Evolutionary conservation across 2,113 vertebrate genomes (phyloP), one percentile per base, ranked within the genome.

Genomic region (Phrynosoma blainvillii): DNA sequence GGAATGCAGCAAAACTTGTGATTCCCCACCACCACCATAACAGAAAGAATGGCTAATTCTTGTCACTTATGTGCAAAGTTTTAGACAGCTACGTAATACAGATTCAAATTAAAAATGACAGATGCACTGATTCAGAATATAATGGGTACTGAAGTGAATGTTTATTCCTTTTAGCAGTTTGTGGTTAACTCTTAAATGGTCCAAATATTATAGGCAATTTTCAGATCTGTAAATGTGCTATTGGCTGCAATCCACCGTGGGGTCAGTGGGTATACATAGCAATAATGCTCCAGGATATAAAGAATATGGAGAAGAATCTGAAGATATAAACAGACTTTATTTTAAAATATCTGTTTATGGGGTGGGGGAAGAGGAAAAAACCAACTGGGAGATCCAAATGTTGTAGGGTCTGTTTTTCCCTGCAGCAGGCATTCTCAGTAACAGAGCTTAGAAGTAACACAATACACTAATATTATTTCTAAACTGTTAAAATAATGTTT

Each of bases 91-190:
- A 97, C 96, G 94, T 96, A 96, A 97, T 95, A 97, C 89, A 94
- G 95, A 96, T 95, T 95, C 94, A 96, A 96, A 97, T 96, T 94
- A 92, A 96, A 96, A 97, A 96, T 92, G 96, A 96, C 95, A 96
- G 93, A 94, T 94, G 92, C 93, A 90, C 89, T 95, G 93, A 93
- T 86, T 95, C 94, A 91, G 94, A 96, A 95, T 95, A 95, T 94
- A 96, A 96, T 94, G 94, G 92, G 89, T 95, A 96, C 94, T 96
- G 95, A 96, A 95, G 94, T 94, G 95, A 96, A 93, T 88, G 92
- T 95, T 96, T 95, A 95, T 95, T 95, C 90, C 90, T 95, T 95
- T 95, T 92, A 96, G 93, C 86, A 76, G 95, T 93, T 93, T 93
- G 82, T 0, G 0, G 92, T 96, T 96, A 96, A 96, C 94, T 93